Percentiles rank a stretch among this genome's conserved stretches.
Conservation (phyloP, 2,888 invertebrate species). For the Diogma glabrata region DNA sequence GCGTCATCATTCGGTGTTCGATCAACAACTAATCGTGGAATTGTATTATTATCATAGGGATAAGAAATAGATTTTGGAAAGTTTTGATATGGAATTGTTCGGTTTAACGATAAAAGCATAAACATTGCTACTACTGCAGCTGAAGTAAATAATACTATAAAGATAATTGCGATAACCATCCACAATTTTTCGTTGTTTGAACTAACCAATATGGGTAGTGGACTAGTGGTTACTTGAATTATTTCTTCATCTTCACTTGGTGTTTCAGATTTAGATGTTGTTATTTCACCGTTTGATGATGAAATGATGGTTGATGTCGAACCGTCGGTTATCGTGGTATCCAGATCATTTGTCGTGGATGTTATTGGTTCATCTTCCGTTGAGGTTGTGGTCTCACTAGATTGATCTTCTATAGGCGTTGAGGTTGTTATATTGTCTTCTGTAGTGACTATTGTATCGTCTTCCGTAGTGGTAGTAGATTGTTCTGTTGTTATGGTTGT, state of each 20-base stretch:
- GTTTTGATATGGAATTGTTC: not conserved
- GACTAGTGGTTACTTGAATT: not conserved
- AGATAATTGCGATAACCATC: conserved; percentile 1
- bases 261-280: not conserved
- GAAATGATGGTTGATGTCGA: not conserved
- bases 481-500: not conserved
- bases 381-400: not conserved
- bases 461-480: not conserved
- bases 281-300: too few relatives aligned
- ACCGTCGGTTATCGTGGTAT: not conserved
- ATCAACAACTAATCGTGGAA: not conserved
- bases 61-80: not conserved
- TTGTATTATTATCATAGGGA: not conserved
- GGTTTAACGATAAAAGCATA: too few relatives aligned
- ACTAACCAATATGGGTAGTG: not conserved
- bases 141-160: not conserved
- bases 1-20: not conserved
- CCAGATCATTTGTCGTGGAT: not conserved
- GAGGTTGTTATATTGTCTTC: not conserved
- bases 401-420: not conserved
- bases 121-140: not conserved
- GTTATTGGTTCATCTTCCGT: not conserved
- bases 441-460: not conserved
- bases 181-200: not conserved
- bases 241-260: not conserved